These are phyloP conservation scores for Amphipoea lucens DNA, from an alignment of 2,888 invertebrate genomes.

Conservation along the genomic window DNA sequence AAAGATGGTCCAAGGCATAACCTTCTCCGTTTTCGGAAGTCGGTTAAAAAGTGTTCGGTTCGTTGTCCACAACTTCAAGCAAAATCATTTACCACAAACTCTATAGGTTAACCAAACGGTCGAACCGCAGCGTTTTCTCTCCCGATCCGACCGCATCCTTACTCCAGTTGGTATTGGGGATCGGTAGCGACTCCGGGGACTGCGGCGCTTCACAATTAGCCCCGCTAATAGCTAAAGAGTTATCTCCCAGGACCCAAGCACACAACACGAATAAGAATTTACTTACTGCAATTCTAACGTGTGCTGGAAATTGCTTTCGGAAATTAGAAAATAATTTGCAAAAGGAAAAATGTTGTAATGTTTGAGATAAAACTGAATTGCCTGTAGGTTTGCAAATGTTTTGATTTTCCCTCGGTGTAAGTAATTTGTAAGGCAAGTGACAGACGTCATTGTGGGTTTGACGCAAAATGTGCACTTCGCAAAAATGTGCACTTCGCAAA, in stretches of 20 bases:
- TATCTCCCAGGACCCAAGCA: constrained; percentile 63
- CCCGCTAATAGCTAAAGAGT: constrained; percentile 74
- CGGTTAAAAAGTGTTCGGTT: not conserved
- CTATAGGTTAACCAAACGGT: not conserved
- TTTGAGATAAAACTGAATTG: constrained; percentile 9
- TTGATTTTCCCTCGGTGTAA: not conserved
- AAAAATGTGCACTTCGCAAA: too few species aligned
- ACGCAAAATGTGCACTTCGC: too few species aligned
- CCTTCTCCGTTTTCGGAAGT: not conserved
- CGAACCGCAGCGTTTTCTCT: constrained; percentile 31
- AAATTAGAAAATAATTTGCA: constrained; percentile 31
- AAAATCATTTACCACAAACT: not conserved
- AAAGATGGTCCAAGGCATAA: not conserved
- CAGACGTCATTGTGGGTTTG: not conserved
- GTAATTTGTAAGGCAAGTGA: not conserved
- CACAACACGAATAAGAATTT: constrained; percentile 62
- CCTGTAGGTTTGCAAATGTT: constrained; percentile 22
- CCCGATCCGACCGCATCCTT: constrained; percentile 36
- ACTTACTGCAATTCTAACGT: constrained; percentile 51
- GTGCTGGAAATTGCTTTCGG: constrained; percentile 28
- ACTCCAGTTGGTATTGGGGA: constrained; percentile 64
- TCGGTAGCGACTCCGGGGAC: constrained; percentile 59
- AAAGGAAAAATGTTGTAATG: not conserved
- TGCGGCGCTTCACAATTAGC: constrained; percentile 77
- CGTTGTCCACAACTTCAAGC: not conserved